Conservation (phyloP, 2,888 invertebrate genomes). For the Drosophila vallismaia region DNA sequence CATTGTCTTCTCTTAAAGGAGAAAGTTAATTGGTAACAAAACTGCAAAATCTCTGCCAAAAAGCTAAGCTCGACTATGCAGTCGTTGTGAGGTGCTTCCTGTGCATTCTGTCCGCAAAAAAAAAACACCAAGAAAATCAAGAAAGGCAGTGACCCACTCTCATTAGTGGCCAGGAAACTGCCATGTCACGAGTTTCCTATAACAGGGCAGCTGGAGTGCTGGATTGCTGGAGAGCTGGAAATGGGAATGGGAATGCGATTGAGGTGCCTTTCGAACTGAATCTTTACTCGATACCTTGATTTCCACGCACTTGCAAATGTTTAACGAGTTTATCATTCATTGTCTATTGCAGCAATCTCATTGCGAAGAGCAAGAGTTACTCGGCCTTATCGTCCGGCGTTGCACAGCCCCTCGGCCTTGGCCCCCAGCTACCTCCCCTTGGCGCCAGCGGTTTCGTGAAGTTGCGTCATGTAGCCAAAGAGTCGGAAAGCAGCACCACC, state of each 20-base stretch:
- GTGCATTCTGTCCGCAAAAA: constrained; percentile 27
- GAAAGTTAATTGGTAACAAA: constrained; percentile 9
- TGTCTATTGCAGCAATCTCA: constrained; percentile 75
- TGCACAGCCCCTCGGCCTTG: constrained; percentile 66
- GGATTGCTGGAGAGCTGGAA: not conserved
- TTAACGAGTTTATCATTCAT: constrained; percentile 34
- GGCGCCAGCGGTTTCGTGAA: constrained; percentile 81
- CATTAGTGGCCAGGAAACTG: constrained; percentile 69
- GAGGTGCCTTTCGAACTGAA: constrained; percentile 11
- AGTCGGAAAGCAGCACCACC: constrained; percentile 34
- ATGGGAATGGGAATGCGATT: constrained; percentile 23
- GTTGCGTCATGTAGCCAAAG: constrained; percentile 81
- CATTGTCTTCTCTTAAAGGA: not conserved
- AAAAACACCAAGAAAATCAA: no score
- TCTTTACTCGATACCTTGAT: constrained; percentile 45
- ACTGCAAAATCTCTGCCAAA: no score
- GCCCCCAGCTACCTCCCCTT: constrained; percentile 81
- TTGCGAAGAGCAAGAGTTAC: constrained; percentile 84
- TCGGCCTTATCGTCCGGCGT: constrained; percentile 68
- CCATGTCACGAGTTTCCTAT: constrained; percentile 75
- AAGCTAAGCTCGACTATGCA: no score
- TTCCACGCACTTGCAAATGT: constrained; percentile 50
- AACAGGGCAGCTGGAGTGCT: constrained; percentile 33
- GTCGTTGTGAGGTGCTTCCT: constrained; percentile 3
- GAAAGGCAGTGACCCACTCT: constrained; percentile 21